phyloP scores from a whole-genome alignment of 92 coral and sea anemone species.

The Metridium senile region DNA sequence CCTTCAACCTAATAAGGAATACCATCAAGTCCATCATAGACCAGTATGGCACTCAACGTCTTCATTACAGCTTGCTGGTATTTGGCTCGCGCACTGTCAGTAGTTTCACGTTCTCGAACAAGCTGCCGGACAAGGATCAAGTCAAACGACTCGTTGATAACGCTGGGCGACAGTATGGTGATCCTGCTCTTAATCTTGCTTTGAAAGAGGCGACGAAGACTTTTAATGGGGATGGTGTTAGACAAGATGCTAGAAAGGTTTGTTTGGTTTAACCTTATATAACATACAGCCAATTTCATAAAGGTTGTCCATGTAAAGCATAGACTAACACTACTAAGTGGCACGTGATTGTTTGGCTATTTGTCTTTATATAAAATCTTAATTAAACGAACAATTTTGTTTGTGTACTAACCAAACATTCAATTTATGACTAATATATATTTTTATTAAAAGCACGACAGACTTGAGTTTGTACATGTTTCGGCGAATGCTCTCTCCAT shows the following conservation, averaged over 20 bases:
- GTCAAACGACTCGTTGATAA: conserved; percentile 27
- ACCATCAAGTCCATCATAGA: conserved; percentile 64
- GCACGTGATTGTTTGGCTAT: too few relatives aligned
- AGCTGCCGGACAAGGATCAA: conserved; percentile 11
- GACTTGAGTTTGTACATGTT: too few relatives aligned
- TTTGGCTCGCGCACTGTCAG: conserved; percentile 54
- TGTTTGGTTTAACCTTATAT: not conserved
- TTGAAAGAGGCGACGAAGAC: conserved; percentile 56
- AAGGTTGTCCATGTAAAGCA: not conserved
- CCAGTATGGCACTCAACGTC: conserved; percentile 54
- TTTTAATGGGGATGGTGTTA: conserved; percentile 56
- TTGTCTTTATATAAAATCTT: too few relatives aligned
- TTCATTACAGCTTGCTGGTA: conserved; percentile 68
- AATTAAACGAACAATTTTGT: too few relatives aligned
- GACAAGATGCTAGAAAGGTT: conserved; percentile 54
- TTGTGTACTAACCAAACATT: too few relatives aligned
- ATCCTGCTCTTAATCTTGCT: conserved; percentile 67
- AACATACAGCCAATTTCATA: too few relatives aligned
- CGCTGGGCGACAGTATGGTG: conserved; percentile 24
- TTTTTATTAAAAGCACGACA: too few relatives aligned
- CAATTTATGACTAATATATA: too few relatives aligned
- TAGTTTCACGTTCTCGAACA: conserved; percentile 26
- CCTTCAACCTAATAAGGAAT: conserved; percentile 77
- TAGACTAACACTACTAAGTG: not conserved
- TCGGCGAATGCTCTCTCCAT: too few relatives aligned